Conservation (phyloP, 2,888 invertebrate genomes). For the Cataglyphis cursor region DNA sequence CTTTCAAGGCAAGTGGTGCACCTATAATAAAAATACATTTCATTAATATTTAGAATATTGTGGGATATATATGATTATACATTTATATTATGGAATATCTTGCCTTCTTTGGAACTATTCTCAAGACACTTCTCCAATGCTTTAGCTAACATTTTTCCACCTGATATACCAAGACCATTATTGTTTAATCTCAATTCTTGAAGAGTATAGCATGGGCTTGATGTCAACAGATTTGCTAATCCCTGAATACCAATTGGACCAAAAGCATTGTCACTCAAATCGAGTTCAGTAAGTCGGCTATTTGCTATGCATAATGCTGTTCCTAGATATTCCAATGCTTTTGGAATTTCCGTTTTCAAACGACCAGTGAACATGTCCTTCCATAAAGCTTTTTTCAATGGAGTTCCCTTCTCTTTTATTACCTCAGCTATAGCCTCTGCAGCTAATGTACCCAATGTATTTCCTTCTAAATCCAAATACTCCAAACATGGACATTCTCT, state of each 20-base stretch:
- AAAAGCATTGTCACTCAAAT: conserved; percentile 98
- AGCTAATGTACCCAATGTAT: conserved; percentile 96
- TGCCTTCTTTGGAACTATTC: conserved; percentile 89
- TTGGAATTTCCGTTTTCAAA: conserved; percentile 97
- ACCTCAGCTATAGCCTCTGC: conserved; percentile 94
- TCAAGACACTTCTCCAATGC: conserved; percentile 91
- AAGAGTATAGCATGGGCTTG: conserved; percentile 94
- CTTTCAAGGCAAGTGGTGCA: conserved; percentile 91
- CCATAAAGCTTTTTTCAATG: conserved; percentile 94
- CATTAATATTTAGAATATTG: background rate
- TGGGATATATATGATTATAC: background rate
- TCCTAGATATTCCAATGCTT: conserved; percentile 93
- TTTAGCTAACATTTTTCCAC: conserved; percentile 93
- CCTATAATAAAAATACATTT: background rate
- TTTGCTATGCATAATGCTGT: conserved; percentile 93
- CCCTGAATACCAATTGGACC: conserved; percentile 98
- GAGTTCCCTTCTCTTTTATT: conserved; percentile 92
- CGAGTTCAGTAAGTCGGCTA: conserved; percentile 93
- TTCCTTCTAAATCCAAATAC: conserved; percentile 95
- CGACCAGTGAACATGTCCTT: conserved; percentile 99
- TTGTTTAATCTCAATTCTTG: conserved; percentile 96
- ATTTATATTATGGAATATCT: conserved; percentile 12
- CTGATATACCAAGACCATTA: conserved; percentile 97
- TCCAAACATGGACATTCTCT: conserved; percentile 90
- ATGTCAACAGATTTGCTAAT: conserved; percentile 93